These are phyloP conservation scores for Onychomys torridus DNA, from an alignment of 2,797 vertebrate species.

Conservation along the genomic window DNA sequence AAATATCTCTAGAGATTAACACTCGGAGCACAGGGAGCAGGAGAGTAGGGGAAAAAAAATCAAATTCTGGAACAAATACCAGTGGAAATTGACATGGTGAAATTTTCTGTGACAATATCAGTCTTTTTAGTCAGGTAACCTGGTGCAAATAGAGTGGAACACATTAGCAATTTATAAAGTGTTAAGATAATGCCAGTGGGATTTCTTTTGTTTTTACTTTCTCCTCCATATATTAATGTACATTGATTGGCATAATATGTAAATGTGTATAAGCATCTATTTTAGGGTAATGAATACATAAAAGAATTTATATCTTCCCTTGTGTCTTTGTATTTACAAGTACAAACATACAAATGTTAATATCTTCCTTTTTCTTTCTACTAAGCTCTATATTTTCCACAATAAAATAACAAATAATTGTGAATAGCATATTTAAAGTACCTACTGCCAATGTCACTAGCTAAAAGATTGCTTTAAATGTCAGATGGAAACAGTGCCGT, in stretches of 20 bases:
- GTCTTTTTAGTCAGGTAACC: conserved; percentile 59
- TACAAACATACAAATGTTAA: conserved; percentile 43
- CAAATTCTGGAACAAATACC: conserved; percentile 61
- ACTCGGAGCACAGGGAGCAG: conserved; percentile 61
- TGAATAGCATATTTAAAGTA: conserved; percentile 32
- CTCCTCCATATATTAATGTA: conserved; percentile 32
- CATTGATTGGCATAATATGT: conserved; percentile 7
- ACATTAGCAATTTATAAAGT: conserved; percentile 51
- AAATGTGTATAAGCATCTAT: conserved; percentile 28
- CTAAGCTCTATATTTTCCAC: conserved; percentile 47
- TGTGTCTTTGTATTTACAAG: conserved; percentile 34
- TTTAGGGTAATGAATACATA: conserved; percentile 8
- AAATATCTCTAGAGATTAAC: conserved; percentile 60
- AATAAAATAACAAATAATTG: conserved; percentile 29
- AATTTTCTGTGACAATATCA: conserved; percentile 63
- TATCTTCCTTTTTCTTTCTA: conserved; percentile 12
- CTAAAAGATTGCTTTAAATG: conserved; percentile 20
- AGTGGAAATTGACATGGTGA: conserved; percentile 45
- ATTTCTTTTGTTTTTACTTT: conserved; percentile 27
- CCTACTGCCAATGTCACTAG: conserved; percentile 37
- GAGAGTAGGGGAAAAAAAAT: conserved; percentile 50
- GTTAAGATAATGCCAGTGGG: neutral
- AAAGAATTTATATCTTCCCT: conserved; percentile 22
- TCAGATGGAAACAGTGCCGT: conserved; percentile 44
- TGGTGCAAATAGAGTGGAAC: conserved; percentile 38